A percentile compares a stretch with the other conserved stretches of the same genome.
Conservation (phyloP, 2,797 vertebrate genomes). For the Steatocranus sp. region DNA sequence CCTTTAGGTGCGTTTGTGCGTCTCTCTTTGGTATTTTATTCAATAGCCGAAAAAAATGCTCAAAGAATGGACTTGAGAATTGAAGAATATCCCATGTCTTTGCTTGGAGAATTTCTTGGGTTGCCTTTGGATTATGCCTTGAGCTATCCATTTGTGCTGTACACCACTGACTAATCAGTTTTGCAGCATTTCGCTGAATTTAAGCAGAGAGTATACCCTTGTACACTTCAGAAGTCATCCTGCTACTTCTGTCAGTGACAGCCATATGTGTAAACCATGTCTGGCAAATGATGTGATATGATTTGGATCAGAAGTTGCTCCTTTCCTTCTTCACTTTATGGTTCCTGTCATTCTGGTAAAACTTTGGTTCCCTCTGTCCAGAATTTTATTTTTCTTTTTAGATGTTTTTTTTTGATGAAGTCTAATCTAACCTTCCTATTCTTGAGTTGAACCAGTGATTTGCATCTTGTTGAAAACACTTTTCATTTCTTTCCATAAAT, state of each 20-base stretch:
- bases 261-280: not conserved
- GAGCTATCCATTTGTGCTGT: not conserved
- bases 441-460: not conserved
- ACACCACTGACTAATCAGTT: not conserved
- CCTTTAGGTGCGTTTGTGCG: not conserved
- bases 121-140: not conserved
- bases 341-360: not conserved
- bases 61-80: not conserved
- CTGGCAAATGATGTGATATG: rapidly evolving
- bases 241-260: no score
- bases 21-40: not conserved
- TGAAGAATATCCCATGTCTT: not conserved
- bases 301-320: not conserved
- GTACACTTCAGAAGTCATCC: not conserved
- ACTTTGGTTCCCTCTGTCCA: not conserved
- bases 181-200: rapidly evolving
- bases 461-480: not conserved
- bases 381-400: not conserved
- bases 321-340: not conserved
- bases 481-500: not conserved
- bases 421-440: not conserved
- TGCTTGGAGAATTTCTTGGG: not conserved
- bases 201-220: not conserved
- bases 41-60: not conserved
- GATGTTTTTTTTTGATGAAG: not conserved